A percentile compares a stretch with the other conserved stretches of the same genome.
Evolutionary conservation across 2,888 invertebrate species (phyloP).

Genomic region (Stenolophus ochropezus): DNA sequence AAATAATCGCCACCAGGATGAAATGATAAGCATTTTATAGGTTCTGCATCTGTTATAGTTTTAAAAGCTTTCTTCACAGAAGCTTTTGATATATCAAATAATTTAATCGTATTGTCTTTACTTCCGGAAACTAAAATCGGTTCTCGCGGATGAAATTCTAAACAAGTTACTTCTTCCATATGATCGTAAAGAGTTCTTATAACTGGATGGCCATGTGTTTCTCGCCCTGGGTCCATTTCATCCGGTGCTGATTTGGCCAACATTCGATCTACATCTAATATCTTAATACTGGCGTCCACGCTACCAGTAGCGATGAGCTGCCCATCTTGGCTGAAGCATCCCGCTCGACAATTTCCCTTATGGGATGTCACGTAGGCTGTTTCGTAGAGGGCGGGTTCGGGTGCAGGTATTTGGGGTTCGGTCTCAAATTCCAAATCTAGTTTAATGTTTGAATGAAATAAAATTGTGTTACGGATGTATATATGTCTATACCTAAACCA

Average conservation of each 20-base stretch:
- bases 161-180: slow-evolving; percentile 95
- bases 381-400: slow-evolving; percentile 98
- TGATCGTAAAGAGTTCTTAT: slow-evolving; percentile 98
- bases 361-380: slow-evolving; percentile 99
- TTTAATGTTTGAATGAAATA: neutral
- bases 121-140: slow-evolving; percentile 97
- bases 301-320: slow-evolving; percentile 98
- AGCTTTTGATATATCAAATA: slow-evolving; percentile 98
- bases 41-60: slow-evolving; percentile 95
- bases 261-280: slow-evolving; percentile 99
- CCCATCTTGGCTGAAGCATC: slow-evolving; percentile 96
- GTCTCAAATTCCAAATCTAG: slow-evolving; percentile 96
- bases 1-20: slow-evolving; percentile 97
- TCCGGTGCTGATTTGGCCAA: slow-evolving; percentile 97
- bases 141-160: slow-evolving; percentile 97
- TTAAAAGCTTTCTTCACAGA: slow-evolving; percentile 98
- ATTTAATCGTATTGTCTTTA: slow-evolving; percentile 93
- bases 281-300: slow-evolving; percentile 99
- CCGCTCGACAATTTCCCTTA: slow-evolving; percentile 96
- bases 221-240: slow-evolving; percentile 87
- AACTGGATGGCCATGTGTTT: slow-evolving; percentile 97
- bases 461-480: neutral
- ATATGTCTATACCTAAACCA: slow-evolving; percentile 75
- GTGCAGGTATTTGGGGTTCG: slow-evolving; percentile 93
- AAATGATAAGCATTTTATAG: slow-evolving; percentile 91